phyloP scores from a whole-genome alignment of 2,113 vertebrate species.

The Notothenia rossii region DNA sequence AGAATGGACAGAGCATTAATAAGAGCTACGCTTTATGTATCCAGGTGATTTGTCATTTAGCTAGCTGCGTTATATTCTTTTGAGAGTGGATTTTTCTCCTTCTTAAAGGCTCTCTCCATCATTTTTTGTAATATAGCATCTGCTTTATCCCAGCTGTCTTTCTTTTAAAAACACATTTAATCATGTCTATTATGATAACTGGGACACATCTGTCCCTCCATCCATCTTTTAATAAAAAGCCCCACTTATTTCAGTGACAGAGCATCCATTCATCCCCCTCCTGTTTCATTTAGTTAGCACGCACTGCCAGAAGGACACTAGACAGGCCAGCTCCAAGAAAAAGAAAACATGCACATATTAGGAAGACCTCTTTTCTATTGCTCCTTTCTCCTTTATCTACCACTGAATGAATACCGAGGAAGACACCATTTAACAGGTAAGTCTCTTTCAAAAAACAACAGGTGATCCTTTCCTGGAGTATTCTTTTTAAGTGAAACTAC shows the following conservation, averaged over 20 bases:
- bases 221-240: slow-evolving; percentile 55
- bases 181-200: slow-evolving; percentile 44
- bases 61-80: slow-evolving; percentile 7
- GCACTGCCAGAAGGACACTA: slow-evolving; percentile 30
- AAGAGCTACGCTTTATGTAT: neutral
- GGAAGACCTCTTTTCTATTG: neutral
- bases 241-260: slow-evolving; percentile 32
- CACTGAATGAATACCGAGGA: neutral
- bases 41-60: slow-evolving; percentile 4
- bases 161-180: slow-evolving; percentile 41
- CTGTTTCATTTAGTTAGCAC: slow-evolving; percentile 17
- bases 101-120: neutral
- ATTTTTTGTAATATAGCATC: slow-evolving; percentile 16
- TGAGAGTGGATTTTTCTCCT: neutral
- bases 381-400: neutral
- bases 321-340: neutral
- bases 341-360: neutral
- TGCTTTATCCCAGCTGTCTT: slow-evolving; percentile 30
- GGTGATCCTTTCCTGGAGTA: neutral
- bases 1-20: too few species aligned
- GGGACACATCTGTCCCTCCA: slow-evolving; percentile 33
- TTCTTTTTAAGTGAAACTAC: neutral
- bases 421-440: neutral
- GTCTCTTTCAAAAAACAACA: neutral
- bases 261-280: slow-evolving; percentile 34